Conservation (phyloP, 2,113 vertebrate species). For the Probosciger aterrimus region DNA sequence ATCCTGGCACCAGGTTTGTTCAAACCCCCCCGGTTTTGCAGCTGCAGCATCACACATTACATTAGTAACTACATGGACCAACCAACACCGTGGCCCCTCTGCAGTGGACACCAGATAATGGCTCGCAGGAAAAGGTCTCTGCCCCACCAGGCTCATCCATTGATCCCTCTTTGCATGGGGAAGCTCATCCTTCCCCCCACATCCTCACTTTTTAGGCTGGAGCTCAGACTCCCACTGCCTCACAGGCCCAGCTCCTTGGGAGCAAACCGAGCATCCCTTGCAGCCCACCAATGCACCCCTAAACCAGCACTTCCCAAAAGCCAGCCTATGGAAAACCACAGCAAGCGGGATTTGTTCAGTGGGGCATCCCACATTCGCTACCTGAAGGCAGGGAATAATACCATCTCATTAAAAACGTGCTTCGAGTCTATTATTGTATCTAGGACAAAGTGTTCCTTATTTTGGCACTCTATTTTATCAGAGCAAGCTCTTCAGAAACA, state of each 20-base stretch:
- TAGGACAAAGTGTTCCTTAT: conserved; percentile 54
- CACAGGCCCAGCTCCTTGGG: neutral
- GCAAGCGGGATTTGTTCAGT: neutral
- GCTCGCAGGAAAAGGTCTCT: neutral
- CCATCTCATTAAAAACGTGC: conserved; percentile 6
- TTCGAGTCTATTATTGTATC: conserved; percentile 38
- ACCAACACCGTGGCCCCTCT: neutral
- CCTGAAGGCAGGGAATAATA: neutral
- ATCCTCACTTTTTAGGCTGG: neutral
- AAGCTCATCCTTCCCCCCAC: neutral
- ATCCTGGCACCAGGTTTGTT: neutral
- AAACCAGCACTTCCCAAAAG: neutral
- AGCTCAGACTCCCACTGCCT: neutral
- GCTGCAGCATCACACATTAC: rapidly evolving
- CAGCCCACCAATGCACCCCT: neutral
- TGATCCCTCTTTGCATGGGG: neutral
- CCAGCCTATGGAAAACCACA: neutral
- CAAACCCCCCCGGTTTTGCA: neutral
- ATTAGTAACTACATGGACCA: rapidly evolving
- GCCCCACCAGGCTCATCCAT: neutral
- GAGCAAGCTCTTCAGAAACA: conserved; percentile 26
- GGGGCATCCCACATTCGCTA: conserved; percentile 16
- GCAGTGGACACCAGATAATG: rapidly evolving
- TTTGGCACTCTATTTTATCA: conserved; percentile 47
- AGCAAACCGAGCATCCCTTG: neutral